Conservation (phyloP, 2,888 invertebrate species). For the Cryptops parisi region DNA sequence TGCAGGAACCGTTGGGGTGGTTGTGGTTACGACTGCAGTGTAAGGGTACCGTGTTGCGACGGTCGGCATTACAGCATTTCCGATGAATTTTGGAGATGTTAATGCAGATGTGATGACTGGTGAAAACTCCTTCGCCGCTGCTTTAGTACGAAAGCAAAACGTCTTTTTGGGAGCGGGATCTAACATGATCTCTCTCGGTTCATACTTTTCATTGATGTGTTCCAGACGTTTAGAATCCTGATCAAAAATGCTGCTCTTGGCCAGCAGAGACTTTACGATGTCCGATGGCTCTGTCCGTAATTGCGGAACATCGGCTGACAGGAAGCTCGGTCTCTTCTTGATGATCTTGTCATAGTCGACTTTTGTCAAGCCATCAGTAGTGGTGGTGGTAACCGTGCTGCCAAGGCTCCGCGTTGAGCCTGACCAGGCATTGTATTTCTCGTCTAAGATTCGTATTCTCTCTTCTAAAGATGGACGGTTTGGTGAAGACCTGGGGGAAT, state of each 20-base stretch:
- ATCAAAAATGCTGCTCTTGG: constrained; percentile 87
- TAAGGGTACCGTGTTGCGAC: not conserved
- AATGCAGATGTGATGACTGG: constrained; percentile 3
- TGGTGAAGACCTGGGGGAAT: constrained; percentile 48
- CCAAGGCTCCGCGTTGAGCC: constrained; percentile 22
- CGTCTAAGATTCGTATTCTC: constrained; percentile 78
- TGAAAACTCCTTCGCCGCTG: constrained; percentile 25
- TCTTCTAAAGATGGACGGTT: constrained; percentile 58
- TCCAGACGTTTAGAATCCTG: constrained; percentile 87
- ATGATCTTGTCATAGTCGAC: constrained; percentile 30
- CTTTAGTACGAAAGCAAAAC: constrained; percentile 24
- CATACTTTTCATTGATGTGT: constrained; percentile 60
- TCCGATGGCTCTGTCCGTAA: constrained; percentile 80
- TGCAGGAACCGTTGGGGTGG: constrained; percentile 2
- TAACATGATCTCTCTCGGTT: constrained; percentile 29
- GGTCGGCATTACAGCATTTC: not conserved
- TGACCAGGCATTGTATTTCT: constrained; percentile 83
- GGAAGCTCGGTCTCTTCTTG: constrained; percentile 27
- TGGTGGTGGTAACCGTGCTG: constrained; percentile 30
- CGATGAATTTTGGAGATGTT: not conserved
- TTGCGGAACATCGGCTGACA: constrained; percentile 15
- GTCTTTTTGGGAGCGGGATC: constrained; percentile 13
- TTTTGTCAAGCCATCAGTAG: constrained; percentile 18
- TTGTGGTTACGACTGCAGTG: constrained; percentile 4
- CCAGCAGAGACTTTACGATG: constrained; percentile 78